Conservation (phyloP, 2,113 vertebrate genomes). For the Acanthochromis polyacanthus region DNA sequence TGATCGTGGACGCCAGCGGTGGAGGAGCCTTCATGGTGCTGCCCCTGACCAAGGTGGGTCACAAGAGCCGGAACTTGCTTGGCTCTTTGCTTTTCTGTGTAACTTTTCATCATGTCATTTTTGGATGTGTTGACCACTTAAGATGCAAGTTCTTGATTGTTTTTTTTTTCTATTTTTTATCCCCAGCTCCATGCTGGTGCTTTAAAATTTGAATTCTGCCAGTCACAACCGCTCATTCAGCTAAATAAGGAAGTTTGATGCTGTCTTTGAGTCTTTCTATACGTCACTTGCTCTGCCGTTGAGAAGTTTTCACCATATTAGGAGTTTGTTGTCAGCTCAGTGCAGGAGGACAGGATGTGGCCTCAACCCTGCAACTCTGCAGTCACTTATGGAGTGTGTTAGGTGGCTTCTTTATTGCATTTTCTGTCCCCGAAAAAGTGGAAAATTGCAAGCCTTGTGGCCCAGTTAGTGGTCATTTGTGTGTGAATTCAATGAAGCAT, state of each 20-base stretch:
- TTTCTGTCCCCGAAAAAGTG: constrained; percentile 2
- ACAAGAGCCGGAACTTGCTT: neutral
- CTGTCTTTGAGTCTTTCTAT: constrained; percentile 58
- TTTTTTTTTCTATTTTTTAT: neutral
- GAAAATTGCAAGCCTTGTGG: constrained; percentile 7
- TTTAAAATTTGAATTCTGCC: constrained; percentile 32
- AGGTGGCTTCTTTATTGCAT: constrained; percentile 5
- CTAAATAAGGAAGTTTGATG: constrained; percentile 83
- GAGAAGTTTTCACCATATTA: constrained; percentile 85
- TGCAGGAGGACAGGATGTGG: constrained; percentile 81
- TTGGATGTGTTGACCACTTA: constrained; percentile 16
- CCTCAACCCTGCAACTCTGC: constrained; percentile 36
- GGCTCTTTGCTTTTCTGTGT: rapidly evolving
- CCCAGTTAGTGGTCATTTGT: neutral
- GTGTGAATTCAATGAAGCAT: neutral
- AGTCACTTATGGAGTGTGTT: neutral
- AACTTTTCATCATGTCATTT: neutral
- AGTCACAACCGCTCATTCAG: constrained; percentile 6
- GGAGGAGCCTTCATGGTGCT: constrained; percentile 93
- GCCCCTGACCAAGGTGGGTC: constrained; percentile 88
- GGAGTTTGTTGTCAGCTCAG: constrained; percentile 75
- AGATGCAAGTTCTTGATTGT: neutral
- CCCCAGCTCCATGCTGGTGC: no score
- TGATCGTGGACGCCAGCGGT: constrained; percentile 93
- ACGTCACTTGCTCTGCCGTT: constrained; percentile 64